Evolutionary conservation across 53 echinoderm and acorn worm genomes (phyloP).

Genomic region (Paelopatides confundens): DNA sequence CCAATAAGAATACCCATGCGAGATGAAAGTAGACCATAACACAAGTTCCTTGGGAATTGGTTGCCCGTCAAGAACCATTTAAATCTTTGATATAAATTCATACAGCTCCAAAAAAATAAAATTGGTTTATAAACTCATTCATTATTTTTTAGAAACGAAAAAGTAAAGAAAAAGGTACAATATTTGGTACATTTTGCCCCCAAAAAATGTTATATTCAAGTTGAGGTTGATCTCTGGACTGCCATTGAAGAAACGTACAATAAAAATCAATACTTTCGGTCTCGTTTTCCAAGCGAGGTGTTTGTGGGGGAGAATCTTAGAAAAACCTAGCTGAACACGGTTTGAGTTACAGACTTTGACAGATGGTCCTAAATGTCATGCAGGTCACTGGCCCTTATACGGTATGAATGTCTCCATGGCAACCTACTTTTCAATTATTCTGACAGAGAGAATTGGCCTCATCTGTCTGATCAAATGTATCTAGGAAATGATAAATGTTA

Average conservation of each 20-base stretch:
- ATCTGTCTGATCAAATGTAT: not conserved
- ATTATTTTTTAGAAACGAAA: not conserved
- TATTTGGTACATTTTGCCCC: not conserved
- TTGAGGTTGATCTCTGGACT: conserved; percentile 15
- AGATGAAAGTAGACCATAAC: not conserved
- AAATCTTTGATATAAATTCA: not conserved
- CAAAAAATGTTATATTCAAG: not conserved
- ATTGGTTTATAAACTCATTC: conserved; percentile 7
- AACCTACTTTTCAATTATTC: not conserved
- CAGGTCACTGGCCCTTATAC: conserved; percentile 30
- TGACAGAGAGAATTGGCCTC: not conserved
- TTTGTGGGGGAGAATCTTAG: not conserved
- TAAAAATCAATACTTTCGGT: not conserved
- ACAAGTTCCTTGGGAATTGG: not conserved
- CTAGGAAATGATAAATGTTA: not conserved
- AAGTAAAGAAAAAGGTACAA: not conserved
- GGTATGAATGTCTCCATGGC: not conserved
- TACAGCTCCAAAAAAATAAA: not conserved
- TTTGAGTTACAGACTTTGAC: conserved; percentile 16
- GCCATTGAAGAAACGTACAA: not conserved
- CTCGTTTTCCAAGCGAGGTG: conserved; percentile 3
- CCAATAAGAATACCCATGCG: conserved; percentile 1
- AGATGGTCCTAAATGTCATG: not conserved
- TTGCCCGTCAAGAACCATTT: not conserved
- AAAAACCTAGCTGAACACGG: not conserved